These are phyloP conservation scores for Cryptocheilus praepositus DNA, from an alignment of 2,888 invertebrate species.

Conservation along the genomic window DNA sequence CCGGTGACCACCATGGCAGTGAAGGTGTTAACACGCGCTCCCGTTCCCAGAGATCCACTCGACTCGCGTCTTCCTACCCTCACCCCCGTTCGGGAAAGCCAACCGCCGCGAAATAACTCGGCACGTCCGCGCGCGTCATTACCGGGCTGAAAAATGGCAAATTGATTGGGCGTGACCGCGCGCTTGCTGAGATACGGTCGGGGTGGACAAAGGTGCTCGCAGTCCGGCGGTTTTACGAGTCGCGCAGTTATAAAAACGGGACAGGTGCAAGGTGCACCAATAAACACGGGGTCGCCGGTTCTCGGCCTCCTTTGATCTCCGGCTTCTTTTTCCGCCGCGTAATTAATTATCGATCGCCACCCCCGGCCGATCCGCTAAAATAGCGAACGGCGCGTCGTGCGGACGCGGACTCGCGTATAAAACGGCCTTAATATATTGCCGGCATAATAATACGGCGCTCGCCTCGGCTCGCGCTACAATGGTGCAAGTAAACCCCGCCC, in stretches of 20 bases:
- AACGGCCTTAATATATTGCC: slow-evolving; percentile 10
- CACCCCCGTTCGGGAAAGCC: no score
- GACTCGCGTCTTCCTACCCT: neutral
- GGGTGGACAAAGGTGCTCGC: slow-evolving; percentile 8
- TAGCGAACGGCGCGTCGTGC: neutral
- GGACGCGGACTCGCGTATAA: neutral
- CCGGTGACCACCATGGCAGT: neutral
- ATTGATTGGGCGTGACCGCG: slow-evolving; percentile 17
- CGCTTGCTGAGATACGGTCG: slow-evolving; percentile 11
- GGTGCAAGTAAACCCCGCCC: slow-evolving; percentile 16
- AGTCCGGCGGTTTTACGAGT: neutral
- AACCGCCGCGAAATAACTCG: no score
- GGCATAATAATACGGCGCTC: slow-evolving; percentile 15
- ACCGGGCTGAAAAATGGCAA: slow-evolving; percentile 17
- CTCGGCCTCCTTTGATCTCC: no score
- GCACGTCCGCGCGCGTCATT: neutral
- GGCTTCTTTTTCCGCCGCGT: no score
- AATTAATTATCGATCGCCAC: no score
- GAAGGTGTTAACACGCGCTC: slow-evolving; percentile 1
- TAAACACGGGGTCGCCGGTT: no score
- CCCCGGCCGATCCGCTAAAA: no score
- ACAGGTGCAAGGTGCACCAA: no score
- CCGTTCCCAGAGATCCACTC: neutral
- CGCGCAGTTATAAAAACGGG: no score
- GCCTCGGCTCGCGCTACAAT: slow-evolving; percentile 9